A percentile compares a stretch with the other conserved stretches of the same genome.
phyloP scores from a whole-genome alignment of 2,888 invertebrate genomes.

The Ischnura elegans region DNA sequence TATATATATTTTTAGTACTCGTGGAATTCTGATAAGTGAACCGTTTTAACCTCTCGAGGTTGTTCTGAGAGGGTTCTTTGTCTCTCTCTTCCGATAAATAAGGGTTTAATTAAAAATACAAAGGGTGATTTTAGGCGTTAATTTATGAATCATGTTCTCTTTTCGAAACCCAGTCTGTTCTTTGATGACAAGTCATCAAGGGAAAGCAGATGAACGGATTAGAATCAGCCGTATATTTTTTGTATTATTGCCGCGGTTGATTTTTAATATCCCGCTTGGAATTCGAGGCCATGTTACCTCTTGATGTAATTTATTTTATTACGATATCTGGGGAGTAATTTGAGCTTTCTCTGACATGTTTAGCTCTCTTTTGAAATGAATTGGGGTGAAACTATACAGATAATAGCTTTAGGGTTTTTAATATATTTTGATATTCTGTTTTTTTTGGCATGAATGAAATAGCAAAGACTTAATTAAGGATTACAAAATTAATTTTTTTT shows the following conservation, averaged over 20 bases:
- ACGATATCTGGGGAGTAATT: neutral
- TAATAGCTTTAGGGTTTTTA: too few relatives aligned
- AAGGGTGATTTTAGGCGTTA: neutral
- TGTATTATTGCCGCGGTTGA: neutral
- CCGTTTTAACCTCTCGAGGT: neutral
- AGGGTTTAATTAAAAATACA: neutral
- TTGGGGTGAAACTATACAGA: too few relatives aligned
- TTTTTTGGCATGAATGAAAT: too few relatives aligned
- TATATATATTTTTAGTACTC: slow-evolving; percentile 4
- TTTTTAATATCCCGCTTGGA: neutral
- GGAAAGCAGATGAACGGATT: neutral
- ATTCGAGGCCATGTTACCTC: neutral
- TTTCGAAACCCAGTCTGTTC: neutral
- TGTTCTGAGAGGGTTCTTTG: neutral
- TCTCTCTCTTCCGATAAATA: neutral
- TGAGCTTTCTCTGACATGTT: neutral
- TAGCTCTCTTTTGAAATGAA: neutral
- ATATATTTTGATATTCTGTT: too few relatives aligned
- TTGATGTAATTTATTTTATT: neutral
- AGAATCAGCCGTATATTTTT: neutral
- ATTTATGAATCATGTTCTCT: neutral
- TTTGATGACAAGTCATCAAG: neutral
- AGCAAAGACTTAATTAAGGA: too few relatives aligned
- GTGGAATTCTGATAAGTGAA: neutral
- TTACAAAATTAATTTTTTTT: too few relatives aligned